Base-by-base conservation (phyloP, 2,113 vertebrate species). In the Gavia stellata region DNA sequence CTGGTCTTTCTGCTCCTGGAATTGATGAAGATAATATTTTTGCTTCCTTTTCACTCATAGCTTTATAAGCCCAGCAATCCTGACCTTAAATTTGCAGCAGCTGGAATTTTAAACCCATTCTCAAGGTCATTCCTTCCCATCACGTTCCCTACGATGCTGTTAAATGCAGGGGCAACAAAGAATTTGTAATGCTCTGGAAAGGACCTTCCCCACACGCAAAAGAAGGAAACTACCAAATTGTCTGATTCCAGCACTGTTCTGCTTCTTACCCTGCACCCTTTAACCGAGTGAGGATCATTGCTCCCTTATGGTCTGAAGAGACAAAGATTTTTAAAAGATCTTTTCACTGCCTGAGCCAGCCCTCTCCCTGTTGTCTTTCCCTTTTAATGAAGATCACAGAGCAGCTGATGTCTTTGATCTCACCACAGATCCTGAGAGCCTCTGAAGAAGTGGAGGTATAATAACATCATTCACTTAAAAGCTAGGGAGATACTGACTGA, bases 331-430 rank as follows among this genome's bases (percentile, higher is more conserved):
- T 92, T 62, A 50, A 73, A 95, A 90, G 42, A 70, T 92, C 59
- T 74, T 83, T 70, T 45, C 67, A 42, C 50, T 78, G 59, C 2
- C 0, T 83, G 71, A 92, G 40, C 56, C 84, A 97, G 81, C 49
- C 42, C 53, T 50, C 33, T 87, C 62, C n/a, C 66, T 71, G 34
- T 65, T 70, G 49, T 74, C 58, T 87, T 85, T 91, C 36, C 7
- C 18, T 82, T 96, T 92, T 91, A 84, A 87, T 82, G 74, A 94
- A 73, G 93, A 94, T 89, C 92, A 96, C 45, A 91, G 70, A 5
- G 53, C 4, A 2, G 65, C 3, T 92, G 78, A 68, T 75, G 55
- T 92, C 89, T 94, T 87, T 97, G 91, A 96, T 93, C 67, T 95
- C 36, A 71, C 21, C 44, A 29, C 62, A 67, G 77, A 83, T 94